Base-by-base conservation (phyloP, 2,113 vertebrate genomes). In the Brachypteracias leptosomus region DNA sequence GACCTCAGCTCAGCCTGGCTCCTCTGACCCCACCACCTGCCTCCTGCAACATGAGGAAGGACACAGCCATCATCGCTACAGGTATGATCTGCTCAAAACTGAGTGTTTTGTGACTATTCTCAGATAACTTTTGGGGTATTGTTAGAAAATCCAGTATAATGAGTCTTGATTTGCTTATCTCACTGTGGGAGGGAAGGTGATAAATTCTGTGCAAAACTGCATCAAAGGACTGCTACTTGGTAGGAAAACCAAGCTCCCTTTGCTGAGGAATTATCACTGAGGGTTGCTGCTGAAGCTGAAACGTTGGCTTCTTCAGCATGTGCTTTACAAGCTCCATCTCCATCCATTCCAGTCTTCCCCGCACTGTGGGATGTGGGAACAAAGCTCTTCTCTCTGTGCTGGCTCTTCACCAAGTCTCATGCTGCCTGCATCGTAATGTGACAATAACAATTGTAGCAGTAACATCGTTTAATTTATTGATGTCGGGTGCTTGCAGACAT, bases 21-120 rank as follows among this genome's bases (percentile, higher is more conserved):
- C 97, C 96, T 97, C 98, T 85, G 96, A 94, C 76, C 95, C 97
- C 86, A 91, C 82, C 82, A 97, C 97, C 97, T 99, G 99, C 96
- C 98, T 96, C 42, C 90, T 98, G 97, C 97, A 98, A 94, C 97
- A 97, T 17, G 73, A 98, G 97, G 97, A 98, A 96, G 97, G 97
- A 75, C 97, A 95, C 78, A 66, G 36, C 67, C 98, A 98, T 79
- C 98, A 96, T 96, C 97, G 80, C 95, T 97, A 97, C 91, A 98
- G 98, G 98, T 98, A 98, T 12, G 31, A 0, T 36, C 72, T 58
- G 28, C 46, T 79, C 6, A 42, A 42, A 42, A 0, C 3, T 8
- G 36, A 52, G 35, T 21, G 22, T 49, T 85, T 85, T 1, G 0
- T 70, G 63, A 11, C 25, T 83, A 0, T 70, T 47, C 17, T 84